These are phyloP conservation scores for Crenichthys baileyi DNA, from an alignment of 2,797 vertebrate genomes.

Conservation along the genomic window DNA sequence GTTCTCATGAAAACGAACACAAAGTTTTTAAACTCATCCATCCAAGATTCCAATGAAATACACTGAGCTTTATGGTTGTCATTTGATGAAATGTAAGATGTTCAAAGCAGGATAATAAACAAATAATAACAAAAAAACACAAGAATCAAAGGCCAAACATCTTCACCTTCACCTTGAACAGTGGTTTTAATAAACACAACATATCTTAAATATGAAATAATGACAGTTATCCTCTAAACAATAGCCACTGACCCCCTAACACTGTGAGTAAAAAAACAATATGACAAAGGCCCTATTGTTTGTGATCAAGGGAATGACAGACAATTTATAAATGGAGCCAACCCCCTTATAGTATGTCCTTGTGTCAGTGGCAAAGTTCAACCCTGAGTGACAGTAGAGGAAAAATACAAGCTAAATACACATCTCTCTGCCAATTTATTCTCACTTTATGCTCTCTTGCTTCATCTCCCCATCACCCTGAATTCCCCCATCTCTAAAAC, in stretches of 20 bases:
- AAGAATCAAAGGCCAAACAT: slow-evolving; percentile 2
- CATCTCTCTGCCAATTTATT: slow-evolving; percentile 29
- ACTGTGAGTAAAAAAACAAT: slow-evolving; percentile 22
- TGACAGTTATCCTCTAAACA: slow-evolving; percentile 13
- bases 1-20: too few relatives aligned
- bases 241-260: background rate
- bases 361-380: slow-evolving; percentile 28
- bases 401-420: slow-evolving; percentile 39
- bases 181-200: background rate
- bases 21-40: too few relatives aligned
- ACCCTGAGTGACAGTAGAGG: slow-evolving; percentile 45
- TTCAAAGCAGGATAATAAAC: too few relatives aligned
- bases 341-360: slow-evolving; percentile 18
- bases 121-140: background rate
- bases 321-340: slow-evolving; percentile 32
- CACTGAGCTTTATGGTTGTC: too few relatives aligned
- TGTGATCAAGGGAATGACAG: slow-evolving; percentile 39
- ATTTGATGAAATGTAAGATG: too few relatives aligned
- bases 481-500: slow-evolving; percentile 34
- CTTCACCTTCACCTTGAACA: slow-evolving; percentile 12
- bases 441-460: slow-evolving; percentile 14
- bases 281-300: slow-evolving; percentile 25
- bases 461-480: slow-evolving; percentile 43
- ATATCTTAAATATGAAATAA: background rate
- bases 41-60: background rate